Evolutionary conservation across 2,888 invertebrate species (phyloP).

Genomic region (Luffia ferchaultella): DNA sequence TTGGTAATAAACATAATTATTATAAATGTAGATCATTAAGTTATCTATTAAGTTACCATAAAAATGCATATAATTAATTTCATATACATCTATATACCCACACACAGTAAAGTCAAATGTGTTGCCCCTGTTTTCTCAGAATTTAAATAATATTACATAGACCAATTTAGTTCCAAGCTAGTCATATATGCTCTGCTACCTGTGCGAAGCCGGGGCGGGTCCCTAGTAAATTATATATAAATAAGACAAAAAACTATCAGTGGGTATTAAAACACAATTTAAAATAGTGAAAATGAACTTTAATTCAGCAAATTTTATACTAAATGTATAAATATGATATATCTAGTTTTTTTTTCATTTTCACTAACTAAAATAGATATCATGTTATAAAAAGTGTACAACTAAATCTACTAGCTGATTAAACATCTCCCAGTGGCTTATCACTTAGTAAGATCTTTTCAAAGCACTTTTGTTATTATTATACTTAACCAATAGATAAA

Average conservation of each 20-base stretch:
- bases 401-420: constrained; percentile 66
- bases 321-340: constrained; percentile 67
- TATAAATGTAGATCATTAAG: background rate
- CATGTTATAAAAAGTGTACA: constrained; percentile 67
- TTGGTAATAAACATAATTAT: background rate
- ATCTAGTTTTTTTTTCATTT: constrained; percentile 64
- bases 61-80: background rate
- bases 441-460: constrained; percentile 63
- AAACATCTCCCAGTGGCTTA: constrained; percentile 65
- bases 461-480: constrained; percentile 57
- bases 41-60: background rate
- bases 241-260: no score
- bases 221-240: no score
- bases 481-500: constrained; percentile 64
- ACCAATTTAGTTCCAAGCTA: no score
- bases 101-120: background rate
- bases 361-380: constrained; percentile 66
- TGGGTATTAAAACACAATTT: constrained; percentile 30
- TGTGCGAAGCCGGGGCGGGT: no score
- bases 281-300: constrained; percentile 67
- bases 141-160: no score
- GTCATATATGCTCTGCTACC: no score
- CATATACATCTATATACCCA: background rate
- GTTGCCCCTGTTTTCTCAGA: no score
- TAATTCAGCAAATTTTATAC: constrained; percentile 67